These are phyloP conservation scores for Ceratothoa steindachneri DNA, from an alignment of 2,888 invertebrate species.

Conservation along the genomic window DNA sequence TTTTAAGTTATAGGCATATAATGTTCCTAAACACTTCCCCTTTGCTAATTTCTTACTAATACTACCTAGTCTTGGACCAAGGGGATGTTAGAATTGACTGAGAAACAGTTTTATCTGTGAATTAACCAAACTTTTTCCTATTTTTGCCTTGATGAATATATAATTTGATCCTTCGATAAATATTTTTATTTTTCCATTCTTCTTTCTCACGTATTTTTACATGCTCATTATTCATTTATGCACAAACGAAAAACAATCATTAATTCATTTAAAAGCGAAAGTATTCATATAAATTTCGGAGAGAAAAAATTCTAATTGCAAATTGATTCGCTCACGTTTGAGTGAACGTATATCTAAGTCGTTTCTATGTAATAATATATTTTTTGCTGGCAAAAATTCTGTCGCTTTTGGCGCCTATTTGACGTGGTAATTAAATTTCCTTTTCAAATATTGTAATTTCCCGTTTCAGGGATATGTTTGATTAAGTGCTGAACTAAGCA, in stretches of 20 bases:
- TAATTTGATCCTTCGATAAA: too few relatives aligned
- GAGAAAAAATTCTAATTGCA: background rate
- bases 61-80: too few relatives aligned
- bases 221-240: too few relatives aligned
- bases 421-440: background rate
- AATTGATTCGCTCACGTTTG: background rate
- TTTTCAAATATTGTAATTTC: background rate
- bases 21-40: too few relatives aligned
- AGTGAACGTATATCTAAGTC: background rate
- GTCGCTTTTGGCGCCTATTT: background rate
- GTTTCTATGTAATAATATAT: background rate
- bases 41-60: too few relatives aligned
- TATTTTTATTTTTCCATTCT: background rate
- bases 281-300: background rate
- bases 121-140: too few relatives aligned
- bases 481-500: background rate
- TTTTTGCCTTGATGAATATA: too few relatives aligned
- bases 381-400: too few relatives aligned
- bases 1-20: too few relatives aligned
- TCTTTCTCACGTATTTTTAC: background rate
- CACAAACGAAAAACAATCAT: background rate
- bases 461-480: background rate
- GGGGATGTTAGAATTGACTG: too few relatives aligned
- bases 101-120: too few relatives aligned
- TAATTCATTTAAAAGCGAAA: background rate